Base-by-base conservation (phyloP, 2,797 vertebrate genomes). In the Peromyscus eremicus region DNA sequence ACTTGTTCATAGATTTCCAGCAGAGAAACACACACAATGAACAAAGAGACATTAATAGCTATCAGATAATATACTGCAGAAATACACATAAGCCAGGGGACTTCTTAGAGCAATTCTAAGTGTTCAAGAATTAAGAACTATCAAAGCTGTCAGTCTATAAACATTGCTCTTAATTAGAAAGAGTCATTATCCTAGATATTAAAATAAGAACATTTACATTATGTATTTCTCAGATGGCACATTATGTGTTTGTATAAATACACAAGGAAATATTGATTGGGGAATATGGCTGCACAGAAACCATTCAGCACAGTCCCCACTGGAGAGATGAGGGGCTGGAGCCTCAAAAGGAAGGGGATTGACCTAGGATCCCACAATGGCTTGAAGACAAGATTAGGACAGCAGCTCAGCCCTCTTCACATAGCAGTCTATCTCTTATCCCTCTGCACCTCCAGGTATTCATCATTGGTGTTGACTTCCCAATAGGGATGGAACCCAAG, bases 121-220 rank as follows among this genome's bases (percentile, higher is more conserved):
- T 73, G 9, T 75, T 92, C 64, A 89, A 83, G 88, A 92, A 76
- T 92, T 57, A 95, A 79, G 55, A 94, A n/a, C 12, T 37, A 76
- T 70, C 40, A 40, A 19, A 76, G 60, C 64, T 76, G 21, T 43
- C 14, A 68, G 16, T 60, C 80, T 71, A 27, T 86, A 46, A 96
- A 89, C 73, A 57, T 55, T 95, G 16, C 11, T 73, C 13, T 89
- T 81, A 82, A 68, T 46, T 79, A 7, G 13, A 83, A 84, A 94
- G 76, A 83, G n/a, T 80, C 14, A 27, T 27, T 75, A 10, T 81
- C 29, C 12, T 91, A 76, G n/a, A 57, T 88, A 62, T 64, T 94
- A 93, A 94, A 77, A 49, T 71, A 85, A 70, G 52, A 87, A 90
- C 21, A 64, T 60, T 37, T 43, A 14, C 49, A 49, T 75, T 75